phyloP scores from a whole-genome alignment of 2,888 invertebrate genomes.

The Plebejus melissa region DNA sequence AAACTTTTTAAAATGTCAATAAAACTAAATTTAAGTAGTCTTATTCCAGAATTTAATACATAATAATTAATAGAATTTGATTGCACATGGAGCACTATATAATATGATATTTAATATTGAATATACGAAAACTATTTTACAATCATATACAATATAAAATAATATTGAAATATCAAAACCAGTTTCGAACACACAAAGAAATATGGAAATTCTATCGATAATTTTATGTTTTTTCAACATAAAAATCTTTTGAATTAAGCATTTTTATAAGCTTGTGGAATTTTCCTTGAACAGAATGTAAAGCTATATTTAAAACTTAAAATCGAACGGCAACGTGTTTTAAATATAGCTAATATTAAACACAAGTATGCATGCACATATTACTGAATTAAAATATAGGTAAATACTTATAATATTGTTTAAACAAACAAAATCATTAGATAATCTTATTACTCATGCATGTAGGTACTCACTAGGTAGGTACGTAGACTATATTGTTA shows the following conservation, averaged over 20 bases:
- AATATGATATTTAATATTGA: background rate
- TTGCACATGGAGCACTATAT: background rate
- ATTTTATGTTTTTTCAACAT: slow-evolving; percentile 16
- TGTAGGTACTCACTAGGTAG: no score
- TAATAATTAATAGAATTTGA: background rate
- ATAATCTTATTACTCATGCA: no score
- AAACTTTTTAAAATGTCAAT: background rate
- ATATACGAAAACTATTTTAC: background rate
- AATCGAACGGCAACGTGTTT: background rate
- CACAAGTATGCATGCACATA: no score
- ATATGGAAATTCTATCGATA: slow-evolving; percentile 12
- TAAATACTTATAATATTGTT: no score
- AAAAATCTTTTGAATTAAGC: slow-evolving; percentile 1
- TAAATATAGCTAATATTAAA: background rate
- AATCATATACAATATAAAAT: background rate
- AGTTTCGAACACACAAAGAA: background rate
- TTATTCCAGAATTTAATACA: background rate
- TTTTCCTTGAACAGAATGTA: slow-evolving; percentile 17
- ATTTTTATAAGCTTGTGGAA: slow-evolving; percentile 9
- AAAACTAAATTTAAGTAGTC: background rate
- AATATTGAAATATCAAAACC: background rate
- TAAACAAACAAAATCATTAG: no score
- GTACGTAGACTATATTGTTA: no score
- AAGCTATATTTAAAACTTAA: background rate
- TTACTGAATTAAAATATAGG: no score